These are phyloP conservation scores for Cottus gobio DNA, from an alignment of 2,113 vertebrate species.

Conservation along the genomic window DNA sequence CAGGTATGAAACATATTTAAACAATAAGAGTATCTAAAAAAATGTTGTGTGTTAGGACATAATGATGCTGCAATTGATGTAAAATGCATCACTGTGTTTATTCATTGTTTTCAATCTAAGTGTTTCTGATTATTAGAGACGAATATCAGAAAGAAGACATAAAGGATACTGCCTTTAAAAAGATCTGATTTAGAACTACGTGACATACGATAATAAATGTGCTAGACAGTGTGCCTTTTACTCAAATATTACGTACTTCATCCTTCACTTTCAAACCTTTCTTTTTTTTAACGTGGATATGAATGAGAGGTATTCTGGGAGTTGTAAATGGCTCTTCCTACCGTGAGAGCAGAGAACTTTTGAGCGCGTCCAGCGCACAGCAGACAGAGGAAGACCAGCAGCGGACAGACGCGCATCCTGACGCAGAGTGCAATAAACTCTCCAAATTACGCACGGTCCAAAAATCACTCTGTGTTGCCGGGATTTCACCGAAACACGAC, in stretches of 20 bases:
- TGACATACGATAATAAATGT: not conserved
- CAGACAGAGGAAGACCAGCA: conserved; percentile 79
- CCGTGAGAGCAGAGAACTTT: conserved; percentile 86
- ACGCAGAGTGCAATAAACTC: conserved; percentile 57
- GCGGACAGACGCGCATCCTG: conserved; percentile 82
- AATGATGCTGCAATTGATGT: not conserved
- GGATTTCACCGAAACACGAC: conserved; percentile 17
- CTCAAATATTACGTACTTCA: conserved; percentile 7
- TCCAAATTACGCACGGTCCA: conserved; percentile 77
- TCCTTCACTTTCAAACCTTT: not conserved
- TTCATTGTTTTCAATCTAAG: not conserved
- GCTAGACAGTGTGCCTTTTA: not conserved
- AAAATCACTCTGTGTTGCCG: conserved; percentile 29
- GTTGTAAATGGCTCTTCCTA: conserved; percentile 62
- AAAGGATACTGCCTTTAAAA: not conserved
- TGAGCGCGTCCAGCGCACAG: conserved; percentile 80
- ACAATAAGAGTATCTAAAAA: not conserved
- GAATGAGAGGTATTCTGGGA: not conserved
- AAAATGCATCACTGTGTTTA: not conserved
- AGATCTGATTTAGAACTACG: not conserved
- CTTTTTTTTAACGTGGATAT: not conserved
- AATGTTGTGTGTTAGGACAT: not conserved
- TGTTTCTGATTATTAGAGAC: not conserved
- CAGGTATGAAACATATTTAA: not conserved
- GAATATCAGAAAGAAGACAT: not conserved